Conservation (phyloP, 1,140 invertebrate species). For the Drosophila nigromelanica region DNA sequence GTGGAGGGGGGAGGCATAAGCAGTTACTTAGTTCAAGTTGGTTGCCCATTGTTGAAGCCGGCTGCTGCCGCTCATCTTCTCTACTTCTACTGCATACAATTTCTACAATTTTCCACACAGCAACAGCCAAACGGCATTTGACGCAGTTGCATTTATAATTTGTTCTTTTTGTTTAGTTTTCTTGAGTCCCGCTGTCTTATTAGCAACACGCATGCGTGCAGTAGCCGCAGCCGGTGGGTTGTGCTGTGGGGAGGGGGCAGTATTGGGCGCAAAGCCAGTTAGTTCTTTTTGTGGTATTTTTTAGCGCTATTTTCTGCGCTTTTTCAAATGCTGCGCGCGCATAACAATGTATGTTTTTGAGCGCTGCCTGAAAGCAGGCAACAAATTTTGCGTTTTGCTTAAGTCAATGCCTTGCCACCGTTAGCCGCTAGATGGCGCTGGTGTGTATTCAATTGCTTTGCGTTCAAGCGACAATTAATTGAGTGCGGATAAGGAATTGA, state of each 20-base stretch:
- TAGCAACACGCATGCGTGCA: constrained; percentile 54
- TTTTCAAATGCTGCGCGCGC: constrained; percentile 18
- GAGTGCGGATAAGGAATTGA: no score
- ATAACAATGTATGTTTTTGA: constrained; percentile 10
- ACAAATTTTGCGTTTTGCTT: constrained; percentile 1
- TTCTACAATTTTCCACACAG: constrained; percentile 46
- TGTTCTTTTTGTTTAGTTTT: constrained; percentile 16
- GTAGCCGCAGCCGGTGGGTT: background rate
- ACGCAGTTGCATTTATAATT: constrained; percentile 55
- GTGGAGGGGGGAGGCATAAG: constrained; percentile 1
- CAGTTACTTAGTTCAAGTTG: constrained; percentile 68
- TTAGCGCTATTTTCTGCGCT: constrained; percentile 7
- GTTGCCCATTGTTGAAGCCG: constrained; percentile 53
- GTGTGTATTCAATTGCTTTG: background rate
- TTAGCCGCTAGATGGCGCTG: constrained; percentile 37
- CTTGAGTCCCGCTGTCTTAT: constrained; percentile 23
- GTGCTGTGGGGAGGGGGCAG: background rate
- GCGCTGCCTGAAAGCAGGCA: constrained; percentile 48
- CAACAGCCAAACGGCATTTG: constrained; percentile 49
- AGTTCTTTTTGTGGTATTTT: constrained; percentile 13
- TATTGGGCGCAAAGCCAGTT: background rate
- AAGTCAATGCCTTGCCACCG: background rate
- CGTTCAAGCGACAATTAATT: no score
- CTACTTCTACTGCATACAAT: constrained; percentile 50
- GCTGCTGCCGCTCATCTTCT: constrained; percentile 13